These are phyloP conservation scores for Macrosiphum euphorbiae DNA, from an alignment of 2,888 invertebrate species.

Conservation along the genomic window DNA sequence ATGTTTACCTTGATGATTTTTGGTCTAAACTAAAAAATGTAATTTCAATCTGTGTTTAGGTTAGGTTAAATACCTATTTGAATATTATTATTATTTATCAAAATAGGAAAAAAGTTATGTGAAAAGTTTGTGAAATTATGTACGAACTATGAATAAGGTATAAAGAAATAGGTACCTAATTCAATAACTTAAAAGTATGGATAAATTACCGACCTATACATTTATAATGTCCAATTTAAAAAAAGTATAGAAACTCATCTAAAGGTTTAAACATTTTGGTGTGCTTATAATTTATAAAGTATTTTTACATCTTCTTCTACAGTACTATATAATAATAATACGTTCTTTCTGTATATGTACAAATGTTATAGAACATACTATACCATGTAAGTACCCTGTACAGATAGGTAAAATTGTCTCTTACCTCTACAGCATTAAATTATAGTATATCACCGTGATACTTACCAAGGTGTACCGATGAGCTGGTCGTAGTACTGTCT, in stretches of 20 bases:
- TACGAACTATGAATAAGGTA: not conserved
- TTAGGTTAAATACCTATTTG: too few species aligned
- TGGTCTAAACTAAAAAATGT: not conserved
- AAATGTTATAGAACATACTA: not conserved
- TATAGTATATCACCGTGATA: not conserved
- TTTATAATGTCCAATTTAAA: not conserved
- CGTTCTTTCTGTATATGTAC: not conserved
- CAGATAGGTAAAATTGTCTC: not conserved
- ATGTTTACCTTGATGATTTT: not conserved
- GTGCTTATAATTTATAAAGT: not conserved
- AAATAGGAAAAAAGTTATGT: not conserved
- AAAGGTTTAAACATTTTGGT: too few species aligned
- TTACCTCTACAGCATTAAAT: not conserved
- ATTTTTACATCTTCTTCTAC: not conserved
- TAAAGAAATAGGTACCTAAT: not conserved
- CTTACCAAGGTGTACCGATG: constrained; percentile 65
- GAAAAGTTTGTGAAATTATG: not conserved
- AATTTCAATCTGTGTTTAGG: not conserved
- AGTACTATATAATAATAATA: not conserved
- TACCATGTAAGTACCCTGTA: not conserved
- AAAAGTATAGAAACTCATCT: too few species aligned
- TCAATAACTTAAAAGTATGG: not conserved
- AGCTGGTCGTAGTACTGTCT: constrained; percentile 75
- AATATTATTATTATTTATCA: not conserved
- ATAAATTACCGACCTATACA: not conserved